Percentiles rank a stretch among this genome's conserved stretches.
phyloP scores from a whole-genome alignment of 1,140 invertebrate species.

The Steinernema feltiae region DNA sequence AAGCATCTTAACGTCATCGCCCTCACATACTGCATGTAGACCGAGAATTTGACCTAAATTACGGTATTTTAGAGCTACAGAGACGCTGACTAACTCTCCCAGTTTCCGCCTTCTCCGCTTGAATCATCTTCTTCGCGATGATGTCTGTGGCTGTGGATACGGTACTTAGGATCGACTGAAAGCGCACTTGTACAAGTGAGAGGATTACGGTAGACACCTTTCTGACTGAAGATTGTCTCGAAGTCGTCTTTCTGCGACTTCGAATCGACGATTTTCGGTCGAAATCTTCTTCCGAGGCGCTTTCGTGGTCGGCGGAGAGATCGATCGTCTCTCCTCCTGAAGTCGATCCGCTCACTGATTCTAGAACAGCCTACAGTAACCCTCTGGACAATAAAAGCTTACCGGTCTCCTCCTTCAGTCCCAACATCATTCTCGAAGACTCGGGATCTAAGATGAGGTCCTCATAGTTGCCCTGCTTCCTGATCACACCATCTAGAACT shows the following conservation, averaged over 20 bases:
- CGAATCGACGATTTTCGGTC: not conserved
- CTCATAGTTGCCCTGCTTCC: slow-evolving; percentile 26
- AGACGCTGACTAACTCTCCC: too few species aligned
- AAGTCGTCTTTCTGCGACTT: not conserved
- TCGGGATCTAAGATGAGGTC: slow-evolving; percentile 24
- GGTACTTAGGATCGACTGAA: not conserved
- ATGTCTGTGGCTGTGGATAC: not conserved
- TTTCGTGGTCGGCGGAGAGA: slow-evolving; percentile 2
- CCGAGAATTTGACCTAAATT: slow-evolving; percentile 42
- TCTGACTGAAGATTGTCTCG: slow-evolving; percentile 51
- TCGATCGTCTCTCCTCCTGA: not conserved
- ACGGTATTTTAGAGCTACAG: too few species aligned
- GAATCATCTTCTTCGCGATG: slow-evolving; percentile 23
- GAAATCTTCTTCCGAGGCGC: not conserved
- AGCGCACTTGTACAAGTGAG: not conserved
- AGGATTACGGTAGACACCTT: slow-evolving; percentile 34
- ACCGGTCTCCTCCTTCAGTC: not conserved
- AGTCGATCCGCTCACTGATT: not conserved
- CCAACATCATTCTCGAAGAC: not conserved
- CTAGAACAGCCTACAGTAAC: not conserved
- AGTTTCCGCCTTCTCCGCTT: slow-evolving; percentile 33
- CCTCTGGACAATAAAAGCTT: too few species aligned
- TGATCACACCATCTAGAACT: slow-evolving; percentile 30
- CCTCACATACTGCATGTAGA: slow-evolving; percentile 50
- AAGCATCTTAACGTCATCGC: slow-evolving; percentile 37